Conservation (phyloP, 2,113 vertebrate genomes). For the Lota lota region DNA sequence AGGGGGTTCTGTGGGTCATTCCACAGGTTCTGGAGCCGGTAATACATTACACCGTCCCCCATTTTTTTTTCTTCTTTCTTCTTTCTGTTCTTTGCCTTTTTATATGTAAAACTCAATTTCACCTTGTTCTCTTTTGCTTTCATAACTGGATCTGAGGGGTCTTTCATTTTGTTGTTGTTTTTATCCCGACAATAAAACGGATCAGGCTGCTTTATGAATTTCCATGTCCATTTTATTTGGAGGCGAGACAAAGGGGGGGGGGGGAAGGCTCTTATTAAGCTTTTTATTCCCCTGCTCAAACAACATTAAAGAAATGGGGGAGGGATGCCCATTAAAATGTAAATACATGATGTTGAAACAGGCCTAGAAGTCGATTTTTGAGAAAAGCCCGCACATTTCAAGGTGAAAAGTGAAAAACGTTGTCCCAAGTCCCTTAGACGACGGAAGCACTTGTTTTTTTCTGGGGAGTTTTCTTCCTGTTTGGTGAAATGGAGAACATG, state of each 20-base stretch:
- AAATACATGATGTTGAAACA: slow-evolving; percentile 52
- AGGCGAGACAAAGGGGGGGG: slow-evolving; percentile 12
- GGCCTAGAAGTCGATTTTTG: slow-evolving; percentile 21
- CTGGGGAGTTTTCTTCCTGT: slow-evolving; percentile 31
- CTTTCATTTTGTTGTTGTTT: slow-evolving; percentile 68
- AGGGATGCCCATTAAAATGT: slow-evolving; percentile 52
- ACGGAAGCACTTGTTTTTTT: slow-evolving; percentile 31
- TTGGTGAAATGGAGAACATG: slow-evolving; percentile 54
- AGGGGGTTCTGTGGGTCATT: slow-evolving; percentile 93
- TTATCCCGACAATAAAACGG: slow-evolving; percentile 55
- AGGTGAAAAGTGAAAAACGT: slow-evolving; percentile 45
- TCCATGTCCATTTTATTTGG: slow-evolving; percentile 58
- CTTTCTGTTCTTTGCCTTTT: slow-evolving; percentile 70
- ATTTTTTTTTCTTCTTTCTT: slow-evolving; percentile 12
- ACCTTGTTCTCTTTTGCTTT: slow-evolving; percentile 63
- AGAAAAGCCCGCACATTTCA: slow-evolving; percentile 45
- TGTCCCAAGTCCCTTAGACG: slow-evolving; percentile 16
- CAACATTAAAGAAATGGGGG: slow-evolving; percentile 41
- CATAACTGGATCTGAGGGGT: slow-evolving; percentile 64
- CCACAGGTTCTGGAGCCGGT: slow-evolving; percentile 85
- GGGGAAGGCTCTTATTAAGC: slow-evolving; percentile 14
- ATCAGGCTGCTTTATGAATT: slow-evolving; percentile 69
- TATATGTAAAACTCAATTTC: slow-evolving; percentile 73
- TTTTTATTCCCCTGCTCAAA: slow-evolving; percentile 46
- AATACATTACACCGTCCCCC: slow-evolving; percentile 66